phyloP scores from a whole-genome alignment of 2,888 invertebrate species.

The Odontocerum albicorne region DNA sequence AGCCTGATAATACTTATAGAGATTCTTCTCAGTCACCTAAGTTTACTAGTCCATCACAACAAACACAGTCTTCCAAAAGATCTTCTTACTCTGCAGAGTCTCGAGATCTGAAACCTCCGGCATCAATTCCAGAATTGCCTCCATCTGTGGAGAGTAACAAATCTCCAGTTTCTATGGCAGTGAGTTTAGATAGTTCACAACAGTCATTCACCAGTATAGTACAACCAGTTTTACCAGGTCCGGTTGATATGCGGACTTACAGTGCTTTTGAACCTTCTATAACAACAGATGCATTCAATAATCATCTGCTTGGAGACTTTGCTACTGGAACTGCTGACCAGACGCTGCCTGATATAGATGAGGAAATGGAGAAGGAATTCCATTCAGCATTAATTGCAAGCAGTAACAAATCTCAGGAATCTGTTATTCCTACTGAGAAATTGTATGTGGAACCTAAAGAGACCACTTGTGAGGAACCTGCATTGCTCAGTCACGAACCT shows the following conservation, averaged over 20 bases:
- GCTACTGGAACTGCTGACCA: slow-evolving; percentile 70
- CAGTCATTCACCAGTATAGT: slow-evolving; percentile 52
- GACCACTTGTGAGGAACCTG: slow-evolving; percentile 19
- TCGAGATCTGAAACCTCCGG: slow-evolving; percentile 53
- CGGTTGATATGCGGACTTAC: slow-evolving; percentile 89
- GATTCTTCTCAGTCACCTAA: slow-evolving; percentile 62
- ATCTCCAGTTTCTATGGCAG: slow-evolving; percentile 32
- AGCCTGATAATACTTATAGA: slow-evolving; percentile 57
- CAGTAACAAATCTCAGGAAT: slow-evolving; percentile 40
- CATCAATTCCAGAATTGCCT: slow-evolving; percentile 48
- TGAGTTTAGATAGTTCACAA: slow-evolving; percentile 28
- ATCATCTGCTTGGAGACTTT: slow-evolving; percentile 67
- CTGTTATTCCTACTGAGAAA: slow-evolving; percentile 38
- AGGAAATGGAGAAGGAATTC: slow-evolving; percentile 76
- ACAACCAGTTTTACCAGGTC: slow-evolving; percentile 77
- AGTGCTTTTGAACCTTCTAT: slow-evolving; percentile 63
- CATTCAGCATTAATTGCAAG: slow-evolving; percentile 67
- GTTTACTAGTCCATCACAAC: slow-evolving; percentile 55
- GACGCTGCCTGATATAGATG: slow-evolving; percentile 72
- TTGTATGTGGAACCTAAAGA: slow-evolving; percentile 38
- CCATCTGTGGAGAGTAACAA: slow-evolving; percentile 39
- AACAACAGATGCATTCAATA: slow-evolving; percentile 62
- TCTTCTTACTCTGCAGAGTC: slow-evolving; percentile 47
- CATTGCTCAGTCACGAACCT: slow-evolving; percentile 9
- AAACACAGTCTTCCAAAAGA: slow-evolving; percentile 41